Percentiles rank a stretch among this genome's conserved stretches.
phyloP scores from a whole-genome alignment of 35 echinoderm and acorn worm species.

The Stichopus chloronotus region DNA sequence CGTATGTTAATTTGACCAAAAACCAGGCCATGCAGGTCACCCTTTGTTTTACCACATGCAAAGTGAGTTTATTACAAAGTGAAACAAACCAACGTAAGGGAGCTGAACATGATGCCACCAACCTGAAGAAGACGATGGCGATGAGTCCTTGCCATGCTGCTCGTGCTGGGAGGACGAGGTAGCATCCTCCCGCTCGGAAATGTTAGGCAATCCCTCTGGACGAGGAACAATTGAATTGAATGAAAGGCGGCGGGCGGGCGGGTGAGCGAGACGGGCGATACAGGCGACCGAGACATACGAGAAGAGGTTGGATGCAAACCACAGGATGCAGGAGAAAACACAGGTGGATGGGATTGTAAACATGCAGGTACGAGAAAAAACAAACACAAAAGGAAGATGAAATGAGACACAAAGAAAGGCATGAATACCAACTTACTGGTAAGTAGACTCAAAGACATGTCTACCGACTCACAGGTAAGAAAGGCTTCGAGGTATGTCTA shows the following conservation, averaged over 20 bases:
- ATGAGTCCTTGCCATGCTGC: background rate
- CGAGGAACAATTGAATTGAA: background rate
- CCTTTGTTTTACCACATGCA: no score
- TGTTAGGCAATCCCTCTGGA: conserved; percentile 18
- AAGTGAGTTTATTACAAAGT: no score
- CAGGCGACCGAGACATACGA: background rate
- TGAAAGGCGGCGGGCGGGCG: background rate
- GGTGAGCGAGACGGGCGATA: background rate
- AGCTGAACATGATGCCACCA: conserved; percentile 7
- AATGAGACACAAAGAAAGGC: background rate
- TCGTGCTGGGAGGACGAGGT: conserved; percentile 3
- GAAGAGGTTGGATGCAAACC: conserved; percentile 5
- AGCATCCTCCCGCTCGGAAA: background rate
- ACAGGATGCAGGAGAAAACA: conserved; percentile 30
- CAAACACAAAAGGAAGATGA: background rate
- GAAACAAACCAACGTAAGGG: background rate
- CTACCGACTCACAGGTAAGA: no score
- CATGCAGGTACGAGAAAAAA: conserved; percentile 29
- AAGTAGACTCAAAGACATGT: no score
- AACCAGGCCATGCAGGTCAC: no score
- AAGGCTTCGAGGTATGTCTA: no score
- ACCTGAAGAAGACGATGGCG: background rate
- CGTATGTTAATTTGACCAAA: no score
- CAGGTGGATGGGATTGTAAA: background rate
- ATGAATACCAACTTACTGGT: no score